A percentile compares a stretch with the other conserved stretches of the same genome.
These are phyloP conservation scores for Polypterus senegalus DNA, from an alignment of 2,113 vertebrate genomes.

Conservation along the genomic window DNA sequence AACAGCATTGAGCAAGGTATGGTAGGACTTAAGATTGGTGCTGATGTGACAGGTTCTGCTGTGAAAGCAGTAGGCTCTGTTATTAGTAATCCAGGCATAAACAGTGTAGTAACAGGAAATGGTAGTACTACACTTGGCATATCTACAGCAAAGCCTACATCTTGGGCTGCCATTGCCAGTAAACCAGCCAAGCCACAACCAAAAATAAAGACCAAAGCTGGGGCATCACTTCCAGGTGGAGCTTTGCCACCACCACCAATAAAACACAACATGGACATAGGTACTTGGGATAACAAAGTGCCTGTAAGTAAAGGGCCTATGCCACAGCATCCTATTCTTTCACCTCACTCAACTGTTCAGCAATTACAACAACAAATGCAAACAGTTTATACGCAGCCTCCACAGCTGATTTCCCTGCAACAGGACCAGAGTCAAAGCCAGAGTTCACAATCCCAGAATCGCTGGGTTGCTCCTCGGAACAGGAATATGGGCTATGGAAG, in stretches of 20 bases:
- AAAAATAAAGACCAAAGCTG: conserved; percentile 75
- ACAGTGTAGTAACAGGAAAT: conserved; percentile 59
- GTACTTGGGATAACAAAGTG: conserved; percentile 91
- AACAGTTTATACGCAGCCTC: conserved; percentile 64
- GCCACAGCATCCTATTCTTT: conserved; percentile 30
- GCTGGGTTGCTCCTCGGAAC: conserved; percentile 88
- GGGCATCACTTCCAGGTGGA: conserved; percentile 56
- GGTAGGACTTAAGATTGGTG: conserved; percentile 84
- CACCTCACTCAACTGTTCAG: conserved; percentile 44
- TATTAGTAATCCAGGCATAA: conserved; percentile 66
- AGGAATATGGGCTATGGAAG: conserved; percentile 70
- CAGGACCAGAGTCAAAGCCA: conserved; percentile 73
- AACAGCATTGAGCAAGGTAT: conserved; percentile 90
- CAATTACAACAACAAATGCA: conserved; percentile 54
- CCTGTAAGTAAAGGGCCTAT: conserved; percentile 68
- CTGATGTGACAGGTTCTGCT: conserved; percentile 63
- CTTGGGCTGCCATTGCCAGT: conserved; percentile 90
- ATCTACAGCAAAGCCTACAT: conserved; percentile 77
- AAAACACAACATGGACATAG: conserved; percentile 95
- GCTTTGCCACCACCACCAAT: conserved; percentile 78
- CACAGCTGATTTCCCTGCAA: conserved; percentile 56
- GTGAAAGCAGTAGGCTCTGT: conserved; percentile 83
- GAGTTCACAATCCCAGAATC: conserved; percentile 60
- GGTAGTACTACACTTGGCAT: conserved; percentile 66
- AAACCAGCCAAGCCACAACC: conserved; percentile 85